phyloP scores from a whole-genome alignment of 2,797 vertebrate genomes.

The Platyrinchus mystaceus region DNA sequence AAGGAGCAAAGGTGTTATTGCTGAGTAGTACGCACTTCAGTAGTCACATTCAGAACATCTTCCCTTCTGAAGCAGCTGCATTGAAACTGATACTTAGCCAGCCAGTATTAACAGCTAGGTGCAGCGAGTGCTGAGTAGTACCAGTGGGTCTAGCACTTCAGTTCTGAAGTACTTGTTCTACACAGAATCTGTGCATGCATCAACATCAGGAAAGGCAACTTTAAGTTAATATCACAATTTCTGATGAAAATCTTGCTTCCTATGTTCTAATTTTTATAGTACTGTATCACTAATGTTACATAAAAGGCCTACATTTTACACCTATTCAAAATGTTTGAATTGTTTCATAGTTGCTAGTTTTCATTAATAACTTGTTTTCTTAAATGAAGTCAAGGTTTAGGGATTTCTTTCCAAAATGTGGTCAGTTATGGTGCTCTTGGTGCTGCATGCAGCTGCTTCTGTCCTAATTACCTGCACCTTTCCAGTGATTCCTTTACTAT shows the following conservation, averaged over 20 bases:
- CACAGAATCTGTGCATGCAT: not conserved
- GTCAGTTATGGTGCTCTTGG: not conserved
- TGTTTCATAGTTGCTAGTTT: not conserved
- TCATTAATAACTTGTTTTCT: not conserved
- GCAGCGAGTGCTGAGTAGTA: not conserved
- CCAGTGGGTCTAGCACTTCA: not conserved
- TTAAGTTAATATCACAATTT: not conserved
- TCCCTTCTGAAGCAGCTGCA: not conserved
- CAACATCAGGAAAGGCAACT: not conserved
- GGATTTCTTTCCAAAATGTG: not conserved
- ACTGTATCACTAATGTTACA: not conserved
- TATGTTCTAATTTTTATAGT: not conserved
- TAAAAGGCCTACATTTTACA: not conserved
- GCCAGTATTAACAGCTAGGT: not conserved
- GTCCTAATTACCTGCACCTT: not conserved
- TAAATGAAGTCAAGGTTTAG: not conserved
- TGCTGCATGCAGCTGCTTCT: not conserved
- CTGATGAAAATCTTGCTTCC: not conserved
- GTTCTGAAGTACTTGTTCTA: not conserved
- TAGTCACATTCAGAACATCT: not conserved
- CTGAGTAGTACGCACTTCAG: not conserved
- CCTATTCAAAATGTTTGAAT: not conserved
- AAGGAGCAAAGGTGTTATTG: not conserved
- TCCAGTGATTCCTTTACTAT: not conserved
- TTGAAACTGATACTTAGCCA: not conserved